A percentile compares a stretch with the other conserved stretches of the same genome.
Conservation (phyloP, 2,113 vertebrate genomes). For the Cyprinodon tularosa region DNA sequence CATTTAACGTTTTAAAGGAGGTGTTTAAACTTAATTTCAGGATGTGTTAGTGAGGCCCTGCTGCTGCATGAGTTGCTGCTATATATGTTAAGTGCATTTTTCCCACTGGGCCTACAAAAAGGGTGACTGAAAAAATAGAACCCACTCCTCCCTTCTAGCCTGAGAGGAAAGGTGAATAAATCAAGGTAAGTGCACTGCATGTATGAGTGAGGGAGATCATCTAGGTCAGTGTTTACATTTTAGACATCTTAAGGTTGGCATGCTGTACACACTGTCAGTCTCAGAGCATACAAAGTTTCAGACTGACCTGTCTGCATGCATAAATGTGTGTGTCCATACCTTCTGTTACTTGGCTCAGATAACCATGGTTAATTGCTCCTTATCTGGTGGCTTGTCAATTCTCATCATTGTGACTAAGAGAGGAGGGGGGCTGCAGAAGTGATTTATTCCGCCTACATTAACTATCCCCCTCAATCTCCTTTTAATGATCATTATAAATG, state of each 20-base stretch:
- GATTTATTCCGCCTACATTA: slow-evolving; percentile 57
- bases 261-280: slow-evolving; percentile 4
- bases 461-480: slow-evolving; percentile 28
- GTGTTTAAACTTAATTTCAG: slow-evolving; percentile 19
- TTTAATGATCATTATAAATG: slow-evolving; percentile 74
- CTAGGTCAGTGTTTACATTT: slow-evolving; percentile 34
- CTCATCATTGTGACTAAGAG: slow-evolving; percentile 59
- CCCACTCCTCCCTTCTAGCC: slow-evolving; percentile 33
- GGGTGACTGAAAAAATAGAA: slow-evolving; percentile 44
- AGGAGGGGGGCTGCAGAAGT: slow-evolving; percentile 26
- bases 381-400: slow-evolving; percentile 71
- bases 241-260: slow-evolving; percentile 20
- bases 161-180: slow-evolving; percentile 42
- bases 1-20: slow-evolving; percentile 42
- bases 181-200: slow-evolving; percentile 48
- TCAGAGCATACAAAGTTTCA: neutral
- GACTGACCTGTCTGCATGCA: slow-evolving; percentile 11
- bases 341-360: slow-evolving; percentile 52
- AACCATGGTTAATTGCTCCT: slow-evolving; percentile 67
- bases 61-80: slow-evolving; percentile 60
- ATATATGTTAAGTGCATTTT: slow-evolving; percentile 69
- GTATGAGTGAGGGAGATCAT: slow-evolving; percentile 33
- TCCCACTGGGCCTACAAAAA: slow-evolving; percentile 55
- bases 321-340: slow-evolving; percentile 9
- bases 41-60: slow-evolving; percentile 27